Evolutionary conservation across 2,113 vertebrate genomes (phyloP), one percentile per base, ranked within the genome.

Genomic region (Panurus biarmicus): DNA sequence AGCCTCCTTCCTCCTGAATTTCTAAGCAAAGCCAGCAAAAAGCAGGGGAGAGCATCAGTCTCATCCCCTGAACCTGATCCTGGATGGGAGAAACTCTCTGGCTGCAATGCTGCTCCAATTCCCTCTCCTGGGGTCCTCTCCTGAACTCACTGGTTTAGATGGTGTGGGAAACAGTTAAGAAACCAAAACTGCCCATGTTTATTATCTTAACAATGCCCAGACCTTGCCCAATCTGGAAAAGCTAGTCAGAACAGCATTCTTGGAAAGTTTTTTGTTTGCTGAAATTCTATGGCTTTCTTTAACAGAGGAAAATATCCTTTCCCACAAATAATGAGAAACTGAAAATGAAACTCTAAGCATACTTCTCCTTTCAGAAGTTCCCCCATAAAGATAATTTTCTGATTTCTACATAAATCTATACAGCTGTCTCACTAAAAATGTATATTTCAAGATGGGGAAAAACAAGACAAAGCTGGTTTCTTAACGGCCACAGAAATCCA

Each of bases 21-120:
- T n/a, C 40, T 56, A 38, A 33, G 31, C 62, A 60, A 90, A 71
- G 24, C 12, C 64, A 80, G 40, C 19, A 93, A 83, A 93, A 65
- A 79, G 6, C 31, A 70, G 28, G 2, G 6, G 6, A 10, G 4
- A 40, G 22, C 28, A 40, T 25, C 25, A n/a, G 48, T 35, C n/a
- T 80, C n/a, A 36, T 21, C 6, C 11, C 38, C 36, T 48, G 31
- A 51, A 56, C 5, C 5, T 3, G 10, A 40, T 2, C 3, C 20
- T 40, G 42, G 26, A 60, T 10, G 26, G 35, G 25, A 85, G 29
- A 75, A 85, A 69, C 3, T 11, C 19, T 11, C 26, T 36, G 44
- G 62, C 29, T 88, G 24, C 44, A n/a, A 2, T 9, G n/a, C 38
- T 58, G 67, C 73, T 58, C 54, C 0, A 0, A 44, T 66, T n/a